Evolutionary conservation across 2,888 invertebrate species (phyloP).

Genomic region (Rhabditophanes sp.): DNA sequence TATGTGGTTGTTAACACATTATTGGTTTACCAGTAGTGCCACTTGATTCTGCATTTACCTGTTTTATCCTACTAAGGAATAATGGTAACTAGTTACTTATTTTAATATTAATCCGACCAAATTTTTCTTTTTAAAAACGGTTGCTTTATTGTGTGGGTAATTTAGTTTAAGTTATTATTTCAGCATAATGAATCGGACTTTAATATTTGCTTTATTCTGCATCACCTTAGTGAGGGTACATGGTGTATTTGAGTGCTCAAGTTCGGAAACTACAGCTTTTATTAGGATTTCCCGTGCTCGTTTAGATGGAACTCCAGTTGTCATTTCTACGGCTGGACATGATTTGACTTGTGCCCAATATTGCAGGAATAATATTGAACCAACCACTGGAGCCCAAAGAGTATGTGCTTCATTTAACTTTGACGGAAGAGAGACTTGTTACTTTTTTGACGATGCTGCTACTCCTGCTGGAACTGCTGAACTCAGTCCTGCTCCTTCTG

Average conservation of each 20-base stretch:
- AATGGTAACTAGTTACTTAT: too few relatives aligned
- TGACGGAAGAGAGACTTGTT: conserved; percentile 44
- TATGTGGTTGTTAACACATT: too few relatives aligned
- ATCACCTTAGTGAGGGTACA: too few relatives aligned
- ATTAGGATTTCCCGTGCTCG: conserved; percentile 40
- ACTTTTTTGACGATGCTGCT: conserved; percentile 45
- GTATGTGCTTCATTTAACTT: conserved; percentile 44
- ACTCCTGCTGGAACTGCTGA: conserved; percentile 40
- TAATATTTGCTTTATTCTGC: too few relatives aligned
- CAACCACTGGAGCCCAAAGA: conserved; percentile 43
- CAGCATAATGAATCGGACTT: too few relatives aligned
- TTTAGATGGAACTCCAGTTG: conserved; percentile 42
- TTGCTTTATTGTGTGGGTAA: too few relatives aligned
- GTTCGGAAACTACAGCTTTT: conserved; percentile 38
- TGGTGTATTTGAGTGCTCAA: conserved; percentile 26
- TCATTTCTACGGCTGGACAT: conserved; percentile 44
- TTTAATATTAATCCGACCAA: too few relatives aligned
- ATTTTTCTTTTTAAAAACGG: too few relatives aligned
- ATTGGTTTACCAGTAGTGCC: too few relatives aligned
- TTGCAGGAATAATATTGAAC: conserved; percentile 43
- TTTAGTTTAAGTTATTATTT: too few relatives aligned
- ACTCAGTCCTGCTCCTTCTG: conserved; percentile 42
- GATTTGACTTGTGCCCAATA: conserved; percentile 44
- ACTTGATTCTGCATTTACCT: too few relatives aligned
- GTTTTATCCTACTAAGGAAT: too few relatives aligned